A percentile compares a stretch with the other conserved stretches of the same genome.
Evolutionary conservation across 2,113 vertebrate genomes (phyloP).

Genomic region (Phylloscopus whistleri): DNA sequence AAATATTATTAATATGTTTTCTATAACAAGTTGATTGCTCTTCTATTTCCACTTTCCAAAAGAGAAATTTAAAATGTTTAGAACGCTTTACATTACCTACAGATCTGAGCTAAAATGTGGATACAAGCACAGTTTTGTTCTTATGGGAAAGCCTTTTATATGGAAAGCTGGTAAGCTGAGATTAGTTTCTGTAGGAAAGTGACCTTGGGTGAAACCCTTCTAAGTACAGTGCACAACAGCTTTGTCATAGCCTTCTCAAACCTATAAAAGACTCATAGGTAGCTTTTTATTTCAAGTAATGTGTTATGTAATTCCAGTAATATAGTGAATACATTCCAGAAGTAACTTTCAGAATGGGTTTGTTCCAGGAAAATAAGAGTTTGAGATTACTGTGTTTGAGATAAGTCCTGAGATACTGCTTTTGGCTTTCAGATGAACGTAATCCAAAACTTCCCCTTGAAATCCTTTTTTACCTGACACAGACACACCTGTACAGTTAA

Average conservation of each 20-base stretch:
- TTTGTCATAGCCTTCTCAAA: neutral
- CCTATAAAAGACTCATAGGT: neutral
- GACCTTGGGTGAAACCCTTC: neutral
- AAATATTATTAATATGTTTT: neutral
- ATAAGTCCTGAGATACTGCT: rapidly evolving
- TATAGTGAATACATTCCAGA: neutral
- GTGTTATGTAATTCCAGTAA: neutral
- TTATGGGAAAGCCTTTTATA: neutral
- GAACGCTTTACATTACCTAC: neutral
- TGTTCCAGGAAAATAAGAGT: neutral
- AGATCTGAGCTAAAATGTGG: neutral
- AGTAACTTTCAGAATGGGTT: neutral
- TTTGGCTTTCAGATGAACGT: neutral
- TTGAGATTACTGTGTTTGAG: neutral
- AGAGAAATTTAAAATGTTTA: neutral
- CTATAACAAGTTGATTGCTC: neutral
- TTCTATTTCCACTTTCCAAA: neutral
- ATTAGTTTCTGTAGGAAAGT: neutral
- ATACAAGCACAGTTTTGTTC: rapidly evolving
- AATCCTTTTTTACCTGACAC: neutral
- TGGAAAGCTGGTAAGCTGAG: neutral
- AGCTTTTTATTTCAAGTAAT: neutral
- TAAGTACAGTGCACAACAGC: neutral
- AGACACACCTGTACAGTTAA: neutral
- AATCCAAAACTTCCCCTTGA: neutral